Evolutionary conservation across 2,888 invertebrate species (phyloP).

Genomic region (Clivina fossor): DNA sequence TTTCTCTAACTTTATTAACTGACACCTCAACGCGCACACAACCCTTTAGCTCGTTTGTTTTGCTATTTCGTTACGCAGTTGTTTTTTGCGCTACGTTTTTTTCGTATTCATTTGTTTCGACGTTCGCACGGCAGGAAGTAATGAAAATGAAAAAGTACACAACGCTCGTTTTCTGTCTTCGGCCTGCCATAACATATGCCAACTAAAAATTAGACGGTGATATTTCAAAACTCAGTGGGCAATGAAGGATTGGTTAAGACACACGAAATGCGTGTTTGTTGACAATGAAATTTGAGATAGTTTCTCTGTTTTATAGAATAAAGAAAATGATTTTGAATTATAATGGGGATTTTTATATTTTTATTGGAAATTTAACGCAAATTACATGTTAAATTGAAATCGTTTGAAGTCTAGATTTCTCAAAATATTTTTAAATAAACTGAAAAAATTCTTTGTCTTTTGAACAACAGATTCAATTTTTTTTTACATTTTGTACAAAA

Average conservation of each 20-base stretch:
- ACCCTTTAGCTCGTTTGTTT: slow-evolving; percentile 22
- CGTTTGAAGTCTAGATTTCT: too few species aligned
- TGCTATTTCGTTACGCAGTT: slow-evolving; percentile 15
- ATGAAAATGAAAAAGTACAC: slow-evolving; percentile 27
- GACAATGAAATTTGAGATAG: slow-evolving; percentile 8
- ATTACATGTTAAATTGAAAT: too few species aligned
- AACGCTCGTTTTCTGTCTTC: slow-evolving; percentile 8
- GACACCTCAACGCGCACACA: slow-evolving; percentile 15
- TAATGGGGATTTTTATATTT: too few species aligned
- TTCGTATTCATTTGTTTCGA: not conserved
- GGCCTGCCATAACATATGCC: slow-evolving; percentile 26
- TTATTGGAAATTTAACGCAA: too few species aligned
- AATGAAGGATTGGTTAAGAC: not conserved
- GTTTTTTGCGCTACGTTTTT: too few species aligned
- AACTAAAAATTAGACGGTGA: slow-evolving; percentile 21
- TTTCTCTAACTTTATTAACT: slow-evolving; percentile 8
- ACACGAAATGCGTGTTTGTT: slow-evolving; percentile 26
- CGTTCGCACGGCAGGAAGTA: slow-evolving; percentile 15
- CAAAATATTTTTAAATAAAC: too few species aligned
- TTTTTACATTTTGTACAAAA: too few species aligned
- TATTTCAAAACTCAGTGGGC: slow-evolving; percentile 16
- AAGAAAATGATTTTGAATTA: not conserved
- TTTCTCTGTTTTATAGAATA: not conserved
- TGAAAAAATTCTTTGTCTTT: too few species aligned
- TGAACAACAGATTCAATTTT: too few species aligned